phyloP scores from a whole-genome alignment of 2,797 vertebrate genomes.

The Coendou prehensilis region DNA sequence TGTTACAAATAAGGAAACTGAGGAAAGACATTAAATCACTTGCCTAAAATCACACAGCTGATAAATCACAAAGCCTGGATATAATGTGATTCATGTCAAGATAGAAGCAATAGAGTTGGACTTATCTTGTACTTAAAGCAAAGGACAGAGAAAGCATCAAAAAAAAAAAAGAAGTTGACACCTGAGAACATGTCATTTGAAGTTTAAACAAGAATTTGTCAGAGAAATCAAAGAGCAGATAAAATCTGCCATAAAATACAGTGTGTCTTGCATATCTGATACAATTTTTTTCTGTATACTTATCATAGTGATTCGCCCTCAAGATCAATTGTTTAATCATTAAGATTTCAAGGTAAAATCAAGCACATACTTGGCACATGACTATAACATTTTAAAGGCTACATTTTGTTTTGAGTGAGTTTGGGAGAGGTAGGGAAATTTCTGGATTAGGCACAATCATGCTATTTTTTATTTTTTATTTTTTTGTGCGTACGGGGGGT shows the following conservation, averaged over 20 bases:
- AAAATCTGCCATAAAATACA: neutral
- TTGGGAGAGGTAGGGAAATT: neutral
- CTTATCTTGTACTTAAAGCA: conserved; percentile 32
- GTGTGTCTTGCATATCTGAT: neutral
- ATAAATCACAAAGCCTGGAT: neutral
- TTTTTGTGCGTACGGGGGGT: no score
- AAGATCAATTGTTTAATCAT: neutral
- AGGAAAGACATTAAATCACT: conserved; percentile 7
- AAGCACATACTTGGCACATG: neutral
- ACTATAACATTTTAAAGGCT: neutral
- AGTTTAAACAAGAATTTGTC: conserved; percentile 10
- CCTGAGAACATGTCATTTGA: neutral
- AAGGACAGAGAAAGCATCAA: neutral
- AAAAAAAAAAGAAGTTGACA: neutral
- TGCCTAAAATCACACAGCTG: neutral
- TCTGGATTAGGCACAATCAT: neutral
- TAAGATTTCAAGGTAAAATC: neutral
- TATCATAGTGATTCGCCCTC: neutral
- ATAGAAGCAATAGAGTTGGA: neutral
- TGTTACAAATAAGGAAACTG: neutral
- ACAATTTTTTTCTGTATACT: neutral
- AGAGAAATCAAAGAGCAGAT: conserved; percentile 3
- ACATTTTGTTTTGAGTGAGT: neutral
- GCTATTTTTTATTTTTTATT: no score
- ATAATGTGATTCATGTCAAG: neutral